Base-by-base conservation (phyloP, 1,140 invertebrate species). In the Tetragnatha versicolor region DNA sequence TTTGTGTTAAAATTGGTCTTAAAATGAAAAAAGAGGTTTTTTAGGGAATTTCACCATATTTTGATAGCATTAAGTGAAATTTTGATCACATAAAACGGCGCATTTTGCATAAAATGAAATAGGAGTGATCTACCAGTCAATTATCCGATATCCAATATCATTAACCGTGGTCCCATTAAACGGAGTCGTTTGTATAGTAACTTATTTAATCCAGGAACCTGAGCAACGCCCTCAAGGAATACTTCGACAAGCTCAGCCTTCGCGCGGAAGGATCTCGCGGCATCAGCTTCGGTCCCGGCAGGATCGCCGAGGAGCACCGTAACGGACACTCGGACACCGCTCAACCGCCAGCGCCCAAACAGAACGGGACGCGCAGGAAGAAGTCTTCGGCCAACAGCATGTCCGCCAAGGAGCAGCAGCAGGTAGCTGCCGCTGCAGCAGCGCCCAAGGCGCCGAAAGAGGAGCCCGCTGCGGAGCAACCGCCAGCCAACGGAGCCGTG, bases 151-250 rank as follows among this genome's bases (percentile, higher is more conserved):
- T n/a, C n/a, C n/a, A n/a, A n/a, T n/a, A n/a, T n/a, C n/a, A n/a
- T n/a, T n/a, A n/a, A n/a, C n/a, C n/a, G n/a, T n/a, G n/a, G n/a
- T n/a, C n/a, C n/a, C n/a, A n/a, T n/a, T n/a, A n/a, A n/a, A n/a
- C n/a, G n/a, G n/a, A n/a, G n/a, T n/a, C n/a, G n/a, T n/a, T n/a
- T n/a, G n/a, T n/a, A n/a, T n/a, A n/a, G n/a, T n/a, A n/a, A n/a
- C n/a, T n/a, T n/a, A n/a, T n/a, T n/a, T n/a, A n/a, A n/a, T 27
- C 69, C 83, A 90, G 89, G 45, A 89, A 89, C 39, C 84, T 92
- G 75, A 89, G 91, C 61, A 88, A 88, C 81, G 87, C 88, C 22
- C 84, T 91, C 31, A 83, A 84, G 37, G 87, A 89, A 45, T 85
- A 91, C 82, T 88, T 92, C 73, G 88, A 83, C 47, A 80, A 81